Evolutionary conservation across 2,113 vertebrate genomes (phyloP).

Genomic region (Ursus arctos): DNA sequence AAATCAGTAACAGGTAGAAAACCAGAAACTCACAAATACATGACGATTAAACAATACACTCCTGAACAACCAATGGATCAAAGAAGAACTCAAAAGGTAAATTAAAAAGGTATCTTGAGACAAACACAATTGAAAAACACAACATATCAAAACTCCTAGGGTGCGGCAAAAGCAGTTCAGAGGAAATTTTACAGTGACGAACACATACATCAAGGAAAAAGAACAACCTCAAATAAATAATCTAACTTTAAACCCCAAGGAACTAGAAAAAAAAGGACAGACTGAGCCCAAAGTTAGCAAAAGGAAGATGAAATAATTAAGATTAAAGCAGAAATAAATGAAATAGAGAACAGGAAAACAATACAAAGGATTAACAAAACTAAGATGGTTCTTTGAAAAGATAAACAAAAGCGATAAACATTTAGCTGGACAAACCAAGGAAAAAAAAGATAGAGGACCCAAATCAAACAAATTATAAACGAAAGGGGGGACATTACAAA

Average conservation of each 20-base stretch:
- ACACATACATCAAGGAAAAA: background rate
- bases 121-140: background rate
- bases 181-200: background rate
- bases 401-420: background rate
- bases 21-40: background rate
- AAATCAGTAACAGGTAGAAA: background rate
- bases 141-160: background rate
- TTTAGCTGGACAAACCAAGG: background rate
- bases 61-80: background rate
- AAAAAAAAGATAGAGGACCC: background rate
- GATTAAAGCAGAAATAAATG: background rate
- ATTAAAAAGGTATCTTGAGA: background rate
- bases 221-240: background rate
- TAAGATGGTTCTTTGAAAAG: background rate
- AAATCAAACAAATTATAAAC: background rate
- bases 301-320: background rate
- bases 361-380: background rate
- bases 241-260: background rate
- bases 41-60: background rate
- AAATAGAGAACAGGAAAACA: background rate
- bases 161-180: background rate
- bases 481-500: background rate
- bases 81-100: background rate
- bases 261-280: background rate
- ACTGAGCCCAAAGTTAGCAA: background rate